These are phyloP conservation scores for Euproctis similis DNA, from an alignment of 2,888 invertebrate species.

Conservation along the genomic window DNA sequence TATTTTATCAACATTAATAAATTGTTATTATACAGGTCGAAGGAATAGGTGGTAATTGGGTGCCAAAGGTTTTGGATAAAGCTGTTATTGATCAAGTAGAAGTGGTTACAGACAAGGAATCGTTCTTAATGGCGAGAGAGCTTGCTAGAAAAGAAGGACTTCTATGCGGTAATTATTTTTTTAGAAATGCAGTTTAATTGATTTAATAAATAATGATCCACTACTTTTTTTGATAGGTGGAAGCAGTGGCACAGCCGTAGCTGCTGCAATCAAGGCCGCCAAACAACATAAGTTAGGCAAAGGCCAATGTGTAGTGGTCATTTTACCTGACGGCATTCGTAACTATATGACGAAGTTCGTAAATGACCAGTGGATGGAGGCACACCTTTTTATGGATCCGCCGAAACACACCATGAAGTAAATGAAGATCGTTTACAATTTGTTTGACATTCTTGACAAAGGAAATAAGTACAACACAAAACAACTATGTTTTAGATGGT, in stretches of 20 bases:
- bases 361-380: conserved; percentile 92
- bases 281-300: conserved; percentile 80
- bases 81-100: conserved; percentile 86
- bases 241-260: conserved; percentile 87
- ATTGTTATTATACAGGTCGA: conserved; percentile 57
- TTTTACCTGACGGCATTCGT: conserved; percentile 93
- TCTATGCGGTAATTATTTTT: conserved; percentile 79
- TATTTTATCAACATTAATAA: too few relatives aligned
- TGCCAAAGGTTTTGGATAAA: conserved; percentile 89
- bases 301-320: conserved; percentile 84
- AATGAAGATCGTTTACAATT: too few relatives aligned
- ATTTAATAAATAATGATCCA: background rate
- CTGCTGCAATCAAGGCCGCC: conserved; percentile 44
- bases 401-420: conserved; percentile 31
- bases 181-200: background rate
- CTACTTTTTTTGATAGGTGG: conserved; percentile 61
- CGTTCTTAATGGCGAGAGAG: conserved; percentile 86
- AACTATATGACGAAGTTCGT: conserved; percentile 97
- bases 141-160: conserved; percentile 92
- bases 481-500: conserved; percentile 21
- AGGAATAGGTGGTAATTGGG: conserved; percentile 94
- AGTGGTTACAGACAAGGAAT: conserved; percentile 85
- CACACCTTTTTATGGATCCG: conserved; percentile 30
- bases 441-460: too few relatives aligned
- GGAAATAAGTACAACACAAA: too few relatives aligned